phyloP scores from a whole-genome alignment of 2,113 vertebrate species.

The Cettia cetti region DNA sequence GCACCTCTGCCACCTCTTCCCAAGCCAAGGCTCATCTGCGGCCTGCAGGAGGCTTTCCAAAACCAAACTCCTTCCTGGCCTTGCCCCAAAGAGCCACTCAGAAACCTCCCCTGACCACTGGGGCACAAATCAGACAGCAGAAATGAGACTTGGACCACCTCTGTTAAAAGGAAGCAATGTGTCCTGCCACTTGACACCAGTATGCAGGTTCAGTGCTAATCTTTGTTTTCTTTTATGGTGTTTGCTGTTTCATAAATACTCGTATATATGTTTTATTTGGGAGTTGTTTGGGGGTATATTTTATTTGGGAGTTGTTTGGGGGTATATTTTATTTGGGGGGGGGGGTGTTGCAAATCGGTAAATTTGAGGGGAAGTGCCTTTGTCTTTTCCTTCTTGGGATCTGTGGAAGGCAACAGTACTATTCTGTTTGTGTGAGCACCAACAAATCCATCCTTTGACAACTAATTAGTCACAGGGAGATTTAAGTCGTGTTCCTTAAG shows the following conservation, averaged over 20 bases:
- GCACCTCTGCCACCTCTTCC: background rate
- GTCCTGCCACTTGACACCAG: background rate
- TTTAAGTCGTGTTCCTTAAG: background rate
- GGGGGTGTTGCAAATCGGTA: background rate
- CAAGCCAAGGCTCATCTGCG: background rate
- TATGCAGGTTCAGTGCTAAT: background rate
- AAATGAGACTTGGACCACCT: background rate
- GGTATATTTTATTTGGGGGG: background rate
- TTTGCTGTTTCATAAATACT: background rate
- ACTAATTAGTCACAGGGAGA: background rate
- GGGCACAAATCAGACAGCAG: background rate
- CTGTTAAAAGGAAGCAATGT: background rate
- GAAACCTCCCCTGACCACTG: background rate
- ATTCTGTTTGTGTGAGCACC: background rate
- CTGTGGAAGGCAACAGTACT: background rate
- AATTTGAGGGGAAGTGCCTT: background rate
- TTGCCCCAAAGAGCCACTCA: background rate
- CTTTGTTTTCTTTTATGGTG: background rate
- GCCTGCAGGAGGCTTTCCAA: background rate
- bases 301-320: background rate
- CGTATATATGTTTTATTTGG: background rate
- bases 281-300: background rate
- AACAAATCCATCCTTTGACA: background rate
- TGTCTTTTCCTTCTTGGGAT: background rate
- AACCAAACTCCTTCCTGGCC: background rate